These are phyloP conservation scores for Macrotrachela quadricornifera DNA, from an alignment of 1,140 invertebrate species.

Conservation along the genomic window DNA sequence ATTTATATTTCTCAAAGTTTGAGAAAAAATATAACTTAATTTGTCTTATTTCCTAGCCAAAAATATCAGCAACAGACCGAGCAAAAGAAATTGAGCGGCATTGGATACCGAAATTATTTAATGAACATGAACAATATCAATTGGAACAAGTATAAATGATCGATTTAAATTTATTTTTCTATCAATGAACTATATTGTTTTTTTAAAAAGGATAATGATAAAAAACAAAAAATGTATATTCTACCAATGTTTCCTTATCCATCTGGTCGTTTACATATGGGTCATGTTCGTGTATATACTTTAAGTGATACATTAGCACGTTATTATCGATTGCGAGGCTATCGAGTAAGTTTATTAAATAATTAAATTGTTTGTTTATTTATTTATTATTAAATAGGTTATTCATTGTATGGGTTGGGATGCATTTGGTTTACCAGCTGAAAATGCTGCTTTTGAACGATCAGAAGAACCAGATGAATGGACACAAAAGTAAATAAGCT, in stretches of 20 bases:
- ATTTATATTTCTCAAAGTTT: too few relatives aligned
- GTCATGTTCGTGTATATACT: constrained; percentile 87
- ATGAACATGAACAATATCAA: too few relatives aligned
- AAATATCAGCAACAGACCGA: too few relatives aligned
- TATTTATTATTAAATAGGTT: constrained; percentile 26
- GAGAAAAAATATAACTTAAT: too few relatives aligned
- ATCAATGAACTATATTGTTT: too few relatives aligned
- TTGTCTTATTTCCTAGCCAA: too few relatives aligned
- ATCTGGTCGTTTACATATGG: constrained; percentile 86
- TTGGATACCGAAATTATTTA: too few relatives aligned
- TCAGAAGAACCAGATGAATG: constrained; percentile 54
- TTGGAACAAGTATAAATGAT: too few relatives aligned
- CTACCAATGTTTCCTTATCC: constrained; percentile 98
- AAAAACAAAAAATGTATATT: constrained; percentile 40
- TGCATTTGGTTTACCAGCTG: constrained; percentile 92
- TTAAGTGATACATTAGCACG: constrained; percentile 75
- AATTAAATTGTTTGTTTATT: constrained; percentile 14
- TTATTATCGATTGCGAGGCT: constrained; percentile 39
- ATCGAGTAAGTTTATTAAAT: constrained; percentile 17
- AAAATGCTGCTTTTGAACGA: constrained; percentile 83
- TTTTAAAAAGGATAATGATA: not conserved
- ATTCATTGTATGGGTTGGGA: constrained; percentile 99
- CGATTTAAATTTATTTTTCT: too few relatives aligned
- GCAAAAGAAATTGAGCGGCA: too few relatives aligned
- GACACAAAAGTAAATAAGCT: constrained; percentile 41